Conservation (phyloP, 37 sponge, comb jelly and placozoan genomes). For the Lycopodina hypogea region DNA sequence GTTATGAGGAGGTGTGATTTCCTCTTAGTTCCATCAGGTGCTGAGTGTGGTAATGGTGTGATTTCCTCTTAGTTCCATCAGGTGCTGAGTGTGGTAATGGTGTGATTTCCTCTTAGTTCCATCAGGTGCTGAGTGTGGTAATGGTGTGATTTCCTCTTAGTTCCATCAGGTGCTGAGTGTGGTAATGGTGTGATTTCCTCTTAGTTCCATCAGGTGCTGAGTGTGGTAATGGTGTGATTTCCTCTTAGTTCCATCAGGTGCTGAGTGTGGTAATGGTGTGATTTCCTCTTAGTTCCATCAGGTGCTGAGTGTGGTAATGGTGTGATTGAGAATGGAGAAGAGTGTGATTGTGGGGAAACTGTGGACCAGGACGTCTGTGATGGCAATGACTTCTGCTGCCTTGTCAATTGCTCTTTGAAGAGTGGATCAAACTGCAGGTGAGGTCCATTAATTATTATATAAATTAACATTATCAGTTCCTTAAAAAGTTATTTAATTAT, state of each 20-base stretch:
- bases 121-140: no score
- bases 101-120: no score
- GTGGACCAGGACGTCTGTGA: slow-evolving; percentile 15
- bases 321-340: slow-evolving; percentile 54
- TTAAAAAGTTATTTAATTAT: background rate
- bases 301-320: slow-evolving; percentile 76
- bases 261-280: slow-evolving; percentile 79
- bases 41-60: no score
- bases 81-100: no score
- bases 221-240: no score
- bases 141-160: no score
- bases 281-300: slow-evolving; percentile 48
- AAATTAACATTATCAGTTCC: background rate
- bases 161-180: no score
- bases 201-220: no score
- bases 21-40: no score
- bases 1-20: no score
- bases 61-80: no score
- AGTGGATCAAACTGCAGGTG: slow-evolving; percentile 56
- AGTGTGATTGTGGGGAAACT: slow-evolving; percentile 68
- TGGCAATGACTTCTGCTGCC: slow-evolving; percentile 53
- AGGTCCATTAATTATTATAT: background rate
- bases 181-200: no score
- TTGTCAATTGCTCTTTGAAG: slow-evolving; percentile 55
- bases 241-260: slow-evolving; percentile 27